A percentile compares a stretch with the other conserved stretches of the same genome.
Evolutionary conservation across 2,888 invertebrate species (phyloP).

Genomic region (Acanthosepion pharaonis): DNA sequence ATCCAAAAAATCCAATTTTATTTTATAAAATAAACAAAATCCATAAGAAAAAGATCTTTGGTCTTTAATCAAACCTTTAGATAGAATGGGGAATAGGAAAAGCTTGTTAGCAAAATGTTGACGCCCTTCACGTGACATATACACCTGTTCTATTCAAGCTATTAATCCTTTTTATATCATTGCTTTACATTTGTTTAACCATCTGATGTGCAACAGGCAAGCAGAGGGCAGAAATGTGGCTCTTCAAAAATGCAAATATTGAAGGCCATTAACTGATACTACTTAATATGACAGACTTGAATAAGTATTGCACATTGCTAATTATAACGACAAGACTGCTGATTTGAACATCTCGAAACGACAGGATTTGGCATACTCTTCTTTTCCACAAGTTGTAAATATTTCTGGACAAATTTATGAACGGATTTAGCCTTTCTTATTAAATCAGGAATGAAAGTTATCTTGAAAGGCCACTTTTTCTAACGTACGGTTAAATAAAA

Average conservation of each 20-base stretch:
- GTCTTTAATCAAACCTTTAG: no score
- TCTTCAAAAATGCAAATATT: neutral
- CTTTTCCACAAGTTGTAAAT: no score
- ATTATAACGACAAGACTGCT: neutral
- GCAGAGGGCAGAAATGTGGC: neutral
- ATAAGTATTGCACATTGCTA: conserved; percentile 16
- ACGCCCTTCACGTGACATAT: conserved; percentile 46
- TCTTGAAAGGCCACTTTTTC: no score
- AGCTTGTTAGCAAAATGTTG: neutral
- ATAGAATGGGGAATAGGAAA: neutral
- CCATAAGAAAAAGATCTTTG: no score
- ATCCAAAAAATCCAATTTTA: no score
- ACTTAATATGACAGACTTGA: neutral
- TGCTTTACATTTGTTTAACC: conserved; percentile 37
- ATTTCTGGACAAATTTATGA: no score
- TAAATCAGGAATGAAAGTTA: no score
- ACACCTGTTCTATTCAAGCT: conserved; percentile 44
- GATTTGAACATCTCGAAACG: no score
- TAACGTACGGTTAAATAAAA: no score
- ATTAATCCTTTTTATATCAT: conserved; percentile 45
- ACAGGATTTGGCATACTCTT: no score
- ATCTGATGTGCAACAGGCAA: conserved; percentile 10
- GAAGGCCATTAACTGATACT: neutral
- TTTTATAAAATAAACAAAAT: no score
- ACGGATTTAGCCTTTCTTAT: no score